phyloP scores from a whole-genome alignment of 2,888 invertebrate species.

The Andrena hattorfiana region DNA sequence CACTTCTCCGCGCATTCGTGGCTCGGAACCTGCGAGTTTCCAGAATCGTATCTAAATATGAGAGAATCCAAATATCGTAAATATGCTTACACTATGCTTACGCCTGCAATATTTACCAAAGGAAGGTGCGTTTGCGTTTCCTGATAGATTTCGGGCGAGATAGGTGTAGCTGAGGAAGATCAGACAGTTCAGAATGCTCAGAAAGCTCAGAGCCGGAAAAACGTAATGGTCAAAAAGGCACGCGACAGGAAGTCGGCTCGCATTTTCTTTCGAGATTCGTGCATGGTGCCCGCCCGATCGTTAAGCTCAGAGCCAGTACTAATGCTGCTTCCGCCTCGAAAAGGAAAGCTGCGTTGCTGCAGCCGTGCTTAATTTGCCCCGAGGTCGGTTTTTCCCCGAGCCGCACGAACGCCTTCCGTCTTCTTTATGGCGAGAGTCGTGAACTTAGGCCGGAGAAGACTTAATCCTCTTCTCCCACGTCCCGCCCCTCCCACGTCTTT shows the following conservation, averaged over 20 bases:
- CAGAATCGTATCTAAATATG: neutral
- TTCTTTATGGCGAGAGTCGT: conserved; percentile 50
- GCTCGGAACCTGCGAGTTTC: no score
- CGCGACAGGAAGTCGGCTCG: conserved; percentile 26
- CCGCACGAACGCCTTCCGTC: conserved; percentile 47
- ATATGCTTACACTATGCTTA: no score
- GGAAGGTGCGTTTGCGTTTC: no score
- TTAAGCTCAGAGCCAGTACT: conserved; percentile 55
- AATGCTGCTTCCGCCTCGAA: conserved; percentile 46
- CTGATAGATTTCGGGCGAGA: no score
- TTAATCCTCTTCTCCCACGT: conserved; percentile 41
- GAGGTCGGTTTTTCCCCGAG: conserved; percentile 34
- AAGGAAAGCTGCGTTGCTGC: conserved; percentile 58
- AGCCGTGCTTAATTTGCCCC: conserved; percentile 61
- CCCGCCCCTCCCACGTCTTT: neutral
- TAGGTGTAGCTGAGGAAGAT: no score
- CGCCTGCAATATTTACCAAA: no score
- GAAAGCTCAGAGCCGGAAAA: conserved; percentile 28
- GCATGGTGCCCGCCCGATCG: conserved; percentile 42
- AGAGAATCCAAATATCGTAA: no score
- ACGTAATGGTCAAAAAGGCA: conserved; percentile 34
- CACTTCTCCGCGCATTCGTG: neutral
- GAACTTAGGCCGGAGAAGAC: conserved; percentile 54
- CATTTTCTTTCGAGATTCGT: conserved; percentile 38
- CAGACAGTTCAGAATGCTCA: no score